Evolutionary conservation across 1,140 invertebrate genomes (phyloP).

Genomic region (Drosophila chauvacae): DNA sequence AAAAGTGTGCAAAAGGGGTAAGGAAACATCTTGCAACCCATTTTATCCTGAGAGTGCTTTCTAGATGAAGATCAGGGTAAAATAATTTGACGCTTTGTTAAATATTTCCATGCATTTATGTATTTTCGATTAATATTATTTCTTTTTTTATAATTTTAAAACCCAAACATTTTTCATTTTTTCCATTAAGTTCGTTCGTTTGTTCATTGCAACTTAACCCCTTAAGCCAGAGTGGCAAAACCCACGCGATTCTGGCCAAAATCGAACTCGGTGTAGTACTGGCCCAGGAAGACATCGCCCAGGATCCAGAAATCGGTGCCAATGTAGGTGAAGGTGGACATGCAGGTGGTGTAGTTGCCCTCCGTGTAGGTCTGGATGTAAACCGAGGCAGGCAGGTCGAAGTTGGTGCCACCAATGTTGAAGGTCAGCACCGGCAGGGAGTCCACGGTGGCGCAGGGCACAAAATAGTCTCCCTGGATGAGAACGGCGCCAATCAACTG

Average conservation of each 20-base stretch:
- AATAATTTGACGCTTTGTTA: not conserved
- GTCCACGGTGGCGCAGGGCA: conserved; percentile 51
- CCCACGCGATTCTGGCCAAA: conserved; percentile 89
- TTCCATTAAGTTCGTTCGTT: conserved; percentile 85
- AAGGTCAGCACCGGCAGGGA: conserved; percentile 59
- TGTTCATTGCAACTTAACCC: conserved; percentile 84
- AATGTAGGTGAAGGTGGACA: conserved; percentile 93
- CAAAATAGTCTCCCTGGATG: conserved; percentile 50
- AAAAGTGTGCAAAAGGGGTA: not conserved
- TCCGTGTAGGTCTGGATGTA: conserved; percentile 86
- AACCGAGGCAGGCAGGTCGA: conserved; percentile 50
- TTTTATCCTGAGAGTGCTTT: not conserved
- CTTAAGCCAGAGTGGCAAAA: conserved; percentile 79
- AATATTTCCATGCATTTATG: not conserved
- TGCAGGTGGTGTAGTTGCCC: conserved; percentile 88
- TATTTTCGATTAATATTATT: not conserved
- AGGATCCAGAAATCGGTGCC: conserved; percentile 85
- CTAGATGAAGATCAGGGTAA: not conserved
- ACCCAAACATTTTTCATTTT: not conserved
- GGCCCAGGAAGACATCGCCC: conserved; percentile 89
- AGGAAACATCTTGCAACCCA: not conserved
- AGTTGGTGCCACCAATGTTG: conserved; percentile 59
- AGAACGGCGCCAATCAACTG: conserved; percentile 47
- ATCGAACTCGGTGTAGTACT: conserved; percentile 90
- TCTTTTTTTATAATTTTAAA: not conserved